Evolutionary conservation across 2,888 invertebrate genomes (phyloP).

Genomic region (Amphipyra tragopoginis): DNA sequence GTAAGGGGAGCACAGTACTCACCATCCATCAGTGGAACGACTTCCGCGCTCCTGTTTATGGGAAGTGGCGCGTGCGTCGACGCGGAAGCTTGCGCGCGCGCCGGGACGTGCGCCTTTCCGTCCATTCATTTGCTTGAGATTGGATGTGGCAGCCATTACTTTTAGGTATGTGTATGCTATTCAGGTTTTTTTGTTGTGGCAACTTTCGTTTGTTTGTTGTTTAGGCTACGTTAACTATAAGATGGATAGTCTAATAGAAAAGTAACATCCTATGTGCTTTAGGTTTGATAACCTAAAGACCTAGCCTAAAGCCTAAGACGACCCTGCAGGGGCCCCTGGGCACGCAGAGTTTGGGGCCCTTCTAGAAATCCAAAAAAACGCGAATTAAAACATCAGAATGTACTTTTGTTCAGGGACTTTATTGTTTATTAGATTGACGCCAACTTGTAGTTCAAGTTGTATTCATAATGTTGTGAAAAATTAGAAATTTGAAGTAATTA

Average conservation of each 20-base stretch:
- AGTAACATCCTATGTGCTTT: neutral
- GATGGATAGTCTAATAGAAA: neutral
- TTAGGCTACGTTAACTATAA: neutral
- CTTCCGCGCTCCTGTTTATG: slow-evolving; percentile 66
- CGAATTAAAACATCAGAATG: too few relatives aligned
- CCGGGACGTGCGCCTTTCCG: slow-evolving; percentile 53
- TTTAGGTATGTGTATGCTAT: slow-evolving; percentile 1
- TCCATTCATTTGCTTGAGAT: slow-evolving; percentile 20
- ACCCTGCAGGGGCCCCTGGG: too few relatives aligned
- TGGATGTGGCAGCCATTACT: slow-evolving; percentile 44
- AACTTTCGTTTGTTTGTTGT: slow-evolving; percentile 26
- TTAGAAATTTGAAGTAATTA: too few relatives aligned
- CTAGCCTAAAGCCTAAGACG: too few relatives aligned
- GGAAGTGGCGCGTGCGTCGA: slow-evolving; percentile 66
- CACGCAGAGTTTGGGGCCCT: too few relatives aligned
- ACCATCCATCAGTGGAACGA: slow-evolving; percentile 54
- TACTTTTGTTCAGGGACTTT: too few relatives aligned
- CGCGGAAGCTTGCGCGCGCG: slow-evolving; percentile 50
- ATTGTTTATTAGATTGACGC: too few relatives aligned
- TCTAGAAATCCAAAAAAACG: too few relatives aligned
- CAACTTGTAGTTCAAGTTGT: too few relatives aligned
- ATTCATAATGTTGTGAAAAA: too few relatives aligned
- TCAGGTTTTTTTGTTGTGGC: slow-evolving; percentile 10
- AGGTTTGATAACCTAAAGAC: too few relatives aligned
- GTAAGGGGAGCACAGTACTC: slow-evolving; percentile 49